Evolutionary conservation across 2,888 invertebrate species (phyloP), one percentile per base, ranked within the genome.

Genomic region (Drosophila setosimentum): DNA sequence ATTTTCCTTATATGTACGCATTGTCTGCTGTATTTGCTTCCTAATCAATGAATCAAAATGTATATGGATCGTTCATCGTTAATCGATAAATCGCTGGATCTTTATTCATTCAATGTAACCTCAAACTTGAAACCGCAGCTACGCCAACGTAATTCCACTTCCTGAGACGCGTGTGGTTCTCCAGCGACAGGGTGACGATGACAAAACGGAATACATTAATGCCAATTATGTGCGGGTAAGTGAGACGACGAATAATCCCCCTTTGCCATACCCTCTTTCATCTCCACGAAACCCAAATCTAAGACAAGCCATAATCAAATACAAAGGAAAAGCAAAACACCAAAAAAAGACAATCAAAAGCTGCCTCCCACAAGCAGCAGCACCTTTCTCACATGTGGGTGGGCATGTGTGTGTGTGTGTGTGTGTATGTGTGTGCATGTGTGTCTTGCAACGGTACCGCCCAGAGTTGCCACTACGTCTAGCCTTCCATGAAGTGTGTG

Each of bases 121-220:
- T 66, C 66, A 76, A 68, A 78, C 72, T 60, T 64, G 71, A 55
- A 75, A 76, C 76, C 64, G 64, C 82, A 94, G 95, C 58, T 99
- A 98, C 94, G 97, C 98, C 68, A 98, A 99, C 93, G 97, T 98
- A n/a, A 96, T 98, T 82, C 98, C 98, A 62, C 95, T 98, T 82
- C 98, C 98, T 35, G 98, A 98, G 93, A 98, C 98, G 35, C 95
- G 98, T 90, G 98, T 98, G 2, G 95, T 95, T 37, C 94, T 98
- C 42, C 95, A 94, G 82, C 94, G 95, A 74, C 94, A 96, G 68
- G 96, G 96, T 66, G 96, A 95, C 71, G 96, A 97, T 87, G 96
- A 96, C 1, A 95, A 96, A 74, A 96, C 96, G 59, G 97, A 97
- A 93, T 99, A 98, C 92, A 98, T 98, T 83, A 99, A 98, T 91